phyloP scores from a whole-genome alignment of 1,140 invertebrate genomes.

The Drosophila lowei region DNA sequence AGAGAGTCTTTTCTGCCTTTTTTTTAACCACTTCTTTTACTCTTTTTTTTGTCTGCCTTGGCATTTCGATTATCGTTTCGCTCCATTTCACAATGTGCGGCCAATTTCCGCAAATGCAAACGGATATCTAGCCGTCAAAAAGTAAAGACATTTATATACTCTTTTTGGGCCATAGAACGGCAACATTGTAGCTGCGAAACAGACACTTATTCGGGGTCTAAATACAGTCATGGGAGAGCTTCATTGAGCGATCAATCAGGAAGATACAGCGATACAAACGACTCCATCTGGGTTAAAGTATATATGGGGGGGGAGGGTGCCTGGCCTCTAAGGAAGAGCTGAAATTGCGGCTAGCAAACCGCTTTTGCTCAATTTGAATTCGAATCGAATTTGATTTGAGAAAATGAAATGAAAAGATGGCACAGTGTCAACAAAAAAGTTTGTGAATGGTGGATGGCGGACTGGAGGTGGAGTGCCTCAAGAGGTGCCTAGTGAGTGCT shows the following conservation, averaged over 20 bases:
- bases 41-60: background rate
- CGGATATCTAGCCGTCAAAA: conserved; percentile 6
- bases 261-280: too few relatives aligned
- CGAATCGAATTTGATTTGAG: conserved; percentile 73
- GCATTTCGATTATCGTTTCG: conserved; percentile 37
- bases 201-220: too few relatives aligned
- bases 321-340: background rate
- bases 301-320: too few relatives aligned
- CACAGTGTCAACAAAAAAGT: conserved; percentile 71
- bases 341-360: conserved; percentile 20
- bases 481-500: conserved; percentile 10
- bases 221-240: too few relatives aligned
- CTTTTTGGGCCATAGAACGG: too few relatives aligned
- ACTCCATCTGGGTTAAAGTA: too few relatives aligned
- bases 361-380: conserved; percentile 69
- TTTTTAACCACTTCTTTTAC: background rate
- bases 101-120: conserved; percentile 42
- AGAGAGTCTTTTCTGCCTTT: too few relatives aligned
- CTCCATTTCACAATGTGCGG: conserved; percentile 44
- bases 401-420: conserved; percentile 65
- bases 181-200: too few relatives aligned
- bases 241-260: too few relatives aligned
- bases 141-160: conserved; percentile 1
- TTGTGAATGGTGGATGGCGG: conserved; percentile 16
- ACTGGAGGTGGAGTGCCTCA: background rate